phyloP scores from a whole-genome alignment of 2,113 vertebrate species.

The Paramisgurnus dabryanus region DNA sequence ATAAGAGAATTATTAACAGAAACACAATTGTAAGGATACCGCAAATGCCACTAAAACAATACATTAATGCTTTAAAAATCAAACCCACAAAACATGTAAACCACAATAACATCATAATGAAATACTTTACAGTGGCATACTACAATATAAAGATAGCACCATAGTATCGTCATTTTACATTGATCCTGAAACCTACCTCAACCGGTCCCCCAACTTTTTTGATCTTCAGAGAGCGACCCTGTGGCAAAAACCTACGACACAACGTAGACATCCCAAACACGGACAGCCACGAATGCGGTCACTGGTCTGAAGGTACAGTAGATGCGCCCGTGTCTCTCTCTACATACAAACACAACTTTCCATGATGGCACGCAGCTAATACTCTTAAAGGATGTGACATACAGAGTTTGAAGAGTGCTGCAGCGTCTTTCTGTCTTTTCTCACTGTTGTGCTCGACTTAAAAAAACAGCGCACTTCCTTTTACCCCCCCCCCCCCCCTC shows the following conservation, averaged over 20 bases:
- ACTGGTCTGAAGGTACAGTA: background rate
- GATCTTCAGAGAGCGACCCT: conserved; percentile 54
- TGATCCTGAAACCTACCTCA: conserved; percentile 46
- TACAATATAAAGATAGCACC: background rate
- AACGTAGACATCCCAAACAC: conserved; percentile 44
- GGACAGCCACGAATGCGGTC: background rate
- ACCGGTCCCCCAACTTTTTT: conserved; percentile 25
- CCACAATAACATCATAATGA: background rate
- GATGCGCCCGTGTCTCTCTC: background rate
- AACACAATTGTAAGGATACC: too few species aligned
- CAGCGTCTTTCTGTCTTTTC: conserved; percentile 6
- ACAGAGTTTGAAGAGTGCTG: background rate
- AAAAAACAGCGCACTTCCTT: conserved; percentile 46
- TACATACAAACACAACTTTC: conserved; percentile 12
- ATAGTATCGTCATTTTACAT: background rate
- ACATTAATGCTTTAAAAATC: background rate
- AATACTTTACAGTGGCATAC: background rate
- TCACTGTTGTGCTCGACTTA: conserved; percentile 35
- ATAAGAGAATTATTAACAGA: background rate
- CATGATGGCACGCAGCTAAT: conserved; percentile 8
- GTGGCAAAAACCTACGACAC: conserved; percentile 53
- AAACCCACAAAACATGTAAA: background rate
- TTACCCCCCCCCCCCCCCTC: background rate
- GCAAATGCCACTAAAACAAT: background rate
- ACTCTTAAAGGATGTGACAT: conserved; percentile 51